Conservation (phyloP, 2,113 vertebrate species). For the Chamaetylas fuelleborni region DNA sequence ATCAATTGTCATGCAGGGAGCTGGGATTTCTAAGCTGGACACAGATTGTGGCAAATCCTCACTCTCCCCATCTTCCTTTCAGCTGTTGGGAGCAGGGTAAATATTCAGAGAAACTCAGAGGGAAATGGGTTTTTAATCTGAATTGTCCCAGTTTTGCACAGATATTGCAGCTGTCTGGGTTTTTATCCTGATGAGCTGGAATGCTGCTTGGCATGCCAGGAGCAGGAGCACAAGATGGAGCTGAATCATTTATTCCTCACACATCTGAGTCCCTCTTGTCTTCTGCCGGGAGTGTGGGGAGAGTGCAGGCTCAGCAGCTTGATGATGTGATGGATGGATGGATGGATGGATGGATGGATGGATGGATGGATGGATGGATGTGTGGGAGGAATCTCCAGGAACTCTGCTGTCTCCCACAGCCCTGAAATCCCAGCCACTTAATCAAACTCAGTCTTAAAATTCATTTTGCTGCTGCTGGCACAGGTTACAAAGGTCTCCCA, state of each 20-base stretch:
- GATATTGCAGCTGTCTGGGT: background rate
- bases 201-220: background rate
- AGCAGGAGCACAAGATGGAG: slow-evolving; percentile 47
- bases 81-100: background rate
- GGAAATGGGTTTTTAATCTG: background rate
- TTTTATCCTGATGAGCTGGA: background rate
- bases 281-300: background rate
- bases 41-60: background rate
- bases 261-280: background rate
- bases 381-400: background rate
- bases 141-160: background rate
- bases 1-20: background rate
- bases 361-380: background rate
- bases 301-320: background rate
- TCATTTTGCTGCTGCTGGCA: background rate
- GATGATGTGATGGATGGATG: background rate
- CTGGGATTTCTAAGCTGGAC: background rate
- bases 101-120: background rate
- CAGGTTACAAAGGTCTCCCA: background rate
- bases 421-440: background rate
- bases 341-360: background rate
- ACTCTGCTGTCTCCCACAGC: background rate
- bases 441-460: background rate
- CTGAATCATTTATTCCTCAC: slow-evolving; percentile 11
- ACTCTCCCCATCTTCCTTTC: background rate